Conservation (phyloP, 2,888 invertebrate species). For the Drosophila anomelani region DNA sequence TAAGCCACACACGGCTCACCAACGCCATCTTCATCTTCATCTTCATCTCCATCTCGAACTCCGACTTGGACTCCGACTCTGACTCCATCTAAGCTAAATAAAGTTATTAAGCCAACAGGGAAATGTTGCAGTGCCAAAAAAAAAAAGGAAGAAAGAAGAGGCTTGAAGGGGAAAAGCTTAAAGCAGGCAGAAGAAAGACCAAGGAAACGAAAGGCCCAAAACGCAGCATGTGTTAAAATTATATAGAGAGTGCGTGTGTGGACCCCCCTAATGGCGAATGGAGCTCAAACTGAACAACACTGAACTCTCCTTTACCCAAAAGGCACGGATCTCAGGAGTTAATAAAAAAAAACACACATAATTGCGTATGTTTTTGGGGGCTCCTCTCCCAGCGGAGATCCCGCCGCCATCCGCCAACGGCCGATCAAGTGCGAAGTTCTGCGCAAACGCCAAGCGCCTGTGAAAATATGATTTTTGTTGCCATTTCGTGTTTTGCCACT, state of each 20-base stretch:
- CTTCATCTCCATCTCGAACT: constrained; percentile 12
- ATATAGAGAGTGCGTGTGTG: constrained; percentile 80
- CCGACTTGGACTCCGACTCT: constrained; percentile 5
- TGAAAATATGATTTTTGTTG: constrained; percentile 82
- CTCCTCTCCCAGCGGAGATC: constrained; percentile 19
- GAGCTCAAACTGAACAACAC: constrained; percentile 27
- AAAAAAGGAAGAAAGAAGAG: background rate
- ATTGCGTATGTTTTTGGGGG: constrained; percentile 72
- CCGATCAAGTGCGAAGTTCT: constrained; percentile 79
- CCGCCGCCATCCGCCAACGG: constrained; percentile 23
- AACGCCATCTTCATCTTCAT: constrained; percentile 33
- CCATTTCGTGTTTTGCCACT: constrained; percentile 81
- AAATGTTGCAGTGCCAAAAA: constrained; percentile 74
- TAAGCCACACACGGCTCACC: constrained; percentile 48
- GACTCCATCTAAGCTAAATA: constrained; percentile 72
- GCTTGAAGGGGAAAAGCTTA: constrained; percentile 2
- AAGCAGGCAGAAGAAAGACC: constrained; percentile 17
- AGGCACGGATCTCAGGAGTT: constrained; percentile 53
- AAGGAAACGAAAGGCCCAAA: constrained; percentile 58
- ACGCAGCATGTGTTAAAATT: constrained; percentile 79
- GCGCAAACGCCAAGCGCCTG: constrained; percentile 81
- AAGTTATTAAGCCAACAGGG: constrained; percentile 71
- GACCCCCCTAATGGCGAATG: constrained; percentile 74
- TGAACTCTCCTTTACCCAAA: constrained; percentile 12
- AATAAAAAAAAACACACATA: constrained; percentile 81